Conservation (phyloP, 2,888 invertebrate species). For the Drosophila subquinaria region DNA sequence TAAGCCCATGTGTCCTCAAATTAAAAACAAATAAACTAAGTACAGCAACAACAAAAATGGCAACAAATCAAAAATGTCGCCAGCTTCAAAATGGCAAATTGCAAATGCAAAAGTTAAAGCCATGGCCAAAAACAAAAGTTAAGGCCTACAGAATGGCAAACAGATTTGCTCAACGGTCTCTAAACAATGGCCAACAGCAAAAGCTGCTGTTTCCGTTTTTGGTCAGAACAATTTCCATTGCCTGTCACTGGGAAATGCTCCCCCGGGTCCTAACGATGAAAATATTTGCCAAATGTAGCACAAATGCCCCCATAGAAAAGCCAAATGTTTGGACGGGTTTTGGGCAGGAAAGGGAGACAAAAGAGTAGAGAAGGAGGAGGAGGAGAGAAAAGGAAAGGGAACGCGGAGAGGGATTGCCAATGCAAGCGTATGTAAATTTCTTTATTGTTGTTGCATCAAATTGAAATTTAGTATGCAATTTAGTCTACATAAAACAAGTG, state of each 20-base stretch:
- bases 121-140: constrained; percentile 22
- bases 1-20: constrained; percentile 50
- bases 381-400: not conserved
- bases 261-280: constrained; percentile 45
- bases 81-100: constrained; percentile 24
- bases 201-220: constrained; percentile 57
- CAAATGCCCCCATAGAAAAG: constrained; percentile 36
- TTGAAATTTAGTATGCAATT: constrained; percentile 59
- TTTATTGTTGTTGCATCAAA: constrained; percentile 60
- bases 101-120: constrained; percentile 12
- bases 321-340: constrained; percentile 13
- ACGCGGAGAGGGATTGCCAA: not conserved
- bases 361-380: not conserved
- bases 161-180: constrained; percentile 40
- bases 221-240: constrained; percentile 57
- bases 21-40: constrained; percentile 67
- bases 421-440: constrained; percentile 51
- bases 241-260: constrained; percentile 43
- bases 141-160: constrained; percentile 35
- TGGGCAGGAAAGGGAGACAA: not conserved
- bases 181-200: constrained; percentile 53
- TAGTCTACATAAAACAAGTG: constrained; percentile 30
- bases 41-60: constrained; percentile 16
- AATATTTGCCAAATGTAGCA: constrained; percentile 62
- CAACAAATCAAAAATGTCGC: constrained; percentile 51